Percentiles rank a stretch among this genome's conserved stretches.
These are phyloP conservation scores for Danio choprae DNA, from an alignment of 2,797 vertebrate species.

Conservation along the genomic window DNA sequence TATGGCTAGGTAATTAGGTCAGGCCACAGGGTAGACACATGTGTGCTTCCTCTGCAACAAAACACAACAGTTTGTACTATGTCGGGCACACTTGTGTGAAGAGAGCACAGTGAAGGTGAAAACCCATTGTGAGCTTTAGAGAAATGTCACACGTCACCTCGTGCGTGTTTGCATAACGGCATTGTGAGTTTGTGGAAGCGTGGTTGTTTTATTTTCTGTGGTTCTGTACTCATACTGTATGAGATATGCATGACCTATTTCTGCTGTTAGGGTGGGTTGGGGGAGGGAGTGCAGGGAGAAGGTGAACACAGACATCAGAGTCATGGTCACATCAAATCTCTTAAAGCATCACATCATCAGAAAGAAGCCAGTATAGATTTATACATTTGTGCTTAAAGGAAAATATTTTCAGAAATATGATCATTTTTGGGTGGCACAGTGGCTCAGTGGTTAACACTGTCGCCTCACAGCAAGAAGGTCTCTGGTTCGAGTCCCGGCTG, in stretches of 20 bases:
- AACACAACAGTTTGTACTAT: conserved; percentile 15
- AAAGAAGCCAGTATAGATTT: background rate
- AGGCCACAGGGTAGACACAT: conserved; percentile 16
- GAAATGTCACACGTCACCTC: conserved; percentile 41
- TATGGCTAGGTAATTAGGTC: conserved; percentile 17
- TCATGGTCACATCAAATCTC: conserved; percentile 17
- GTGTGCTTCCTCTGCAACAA: conserved; percentile 7
- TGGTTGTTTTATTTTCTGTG: conserved; percentile 34
- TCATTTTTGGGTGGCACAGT: too few relatives aligned
- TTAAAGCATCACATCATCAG: conserved; percentile 12
- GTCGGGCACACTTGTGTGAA: conserved; percentile 8
- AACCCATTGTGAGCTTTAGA: conserved; percentile 16
- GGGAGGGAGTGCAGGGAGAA: conserved; percentile 22
- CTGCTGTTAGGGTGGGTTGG: conserved; percentile 27
- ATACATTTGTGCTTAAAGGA: background rate
- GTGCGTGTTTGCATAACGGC: conserved; percentile 22
- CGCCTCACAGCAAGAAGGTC: too few relatives aligned
- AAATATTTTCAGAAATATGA: too few relatives aligned
- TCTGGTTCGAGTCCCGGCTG: too few relatives aligned
- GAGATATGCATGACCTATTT: conserved; percentile 48
- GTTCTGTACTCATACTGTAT: conserved; percentile 18
- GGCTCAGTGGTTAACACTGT: too few relatives aligned
- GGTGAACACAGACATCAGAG: conserved; percentile 7
- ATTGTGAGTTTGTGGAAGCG: conserved; percentile 21
- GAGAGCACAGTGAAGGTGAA: conserved; percentile 7